Percentiles rank a stretch among this genome's conserved stretches.
phyloP scores from a whole-genome alignment of 2,113 vertebrate genomes.

The Etia nguti region DNA sequence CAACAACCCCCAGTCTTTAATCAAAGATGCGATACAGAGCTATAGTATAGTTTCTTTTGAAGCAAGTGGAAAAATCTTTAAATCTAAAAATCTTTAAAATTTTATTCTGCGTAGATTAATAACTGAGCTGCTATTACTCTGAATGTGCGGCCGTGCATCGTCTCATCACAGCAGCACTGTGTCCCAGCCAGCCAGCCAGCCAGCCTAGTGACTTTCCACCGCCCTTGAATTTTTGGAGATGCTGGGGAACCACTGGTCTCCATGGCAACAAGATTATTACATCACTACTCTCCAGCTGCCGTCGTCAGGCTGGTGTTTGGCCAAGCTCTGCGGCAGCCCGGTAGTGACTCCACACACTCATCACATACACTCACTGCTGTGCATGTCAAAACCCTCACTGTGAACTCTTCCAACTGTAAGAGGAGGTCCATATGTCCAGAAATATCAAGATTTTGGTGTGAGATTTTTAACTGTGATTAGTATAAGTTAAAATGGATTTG shows the following conservation, averaged over 20 bases:
- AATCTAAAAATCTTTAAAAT: background rate
- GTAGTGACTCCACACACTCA: conserved; percentile 37
- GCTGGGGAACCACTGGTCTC: conserved; percentile 59
- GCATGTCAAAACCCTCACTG: conserved; percentile 9
- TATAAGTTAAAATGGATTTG: background rate
- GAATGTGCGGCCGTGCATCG: background rate
- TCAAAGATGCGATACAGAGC: background rate
- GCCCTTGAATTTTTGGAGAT: conserved; percentile 68
- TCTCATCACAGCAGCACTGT: background rate
- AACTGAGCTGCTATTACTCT: background rate
- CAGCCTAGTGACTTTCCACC: conserved; percentile 54
- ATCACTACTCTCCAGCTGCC: conserved; percentile 63
- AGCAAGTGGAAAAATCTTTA: background rate
- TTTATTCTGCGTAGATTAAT: background rate
- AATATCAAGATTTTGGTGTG: background rate
- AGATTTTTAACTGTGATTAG: background rate
- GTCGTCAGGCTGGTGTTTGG: conserved; percentile 60
- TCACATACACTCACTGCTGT: background rate
- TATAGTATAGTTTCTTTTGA: background rate
- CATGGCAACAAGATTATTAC: conserved; percentile 72
- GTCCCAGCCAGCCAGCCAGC: conserved; percentile 9
- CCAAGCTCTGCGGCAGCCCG: conserved; percentile 50
- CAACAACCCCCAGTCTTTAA: background rate
- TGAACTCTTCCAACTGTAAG: background rate
- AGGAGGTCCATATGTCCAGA: background rate